phyloP scores from a whole-genome alignment of 2,797 vertebrate species.

The Picus viridis region DNA sequence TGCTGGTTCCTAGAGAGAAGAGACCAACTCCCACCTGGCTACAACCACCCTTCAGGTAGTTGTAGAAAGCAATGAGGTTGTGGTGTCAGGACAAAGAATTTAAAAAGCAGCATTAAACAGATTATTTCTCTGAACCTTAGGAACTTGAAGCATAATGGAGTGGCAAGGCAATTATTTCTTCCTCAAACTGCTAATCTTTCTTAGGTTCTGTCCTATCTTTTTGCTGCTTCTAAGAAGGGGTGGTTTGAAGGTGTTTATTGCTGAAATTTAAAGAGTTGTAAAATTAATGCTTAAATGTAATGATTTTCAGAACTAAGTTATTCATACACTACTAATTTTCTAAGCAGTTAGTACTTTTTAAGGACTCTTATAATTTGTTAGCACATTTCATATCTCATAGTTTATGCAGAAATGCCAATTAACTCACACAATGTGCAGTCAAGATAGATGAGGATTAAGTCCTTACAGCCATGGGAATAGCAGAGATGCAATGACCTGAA shows the following conservation, averaged over 20 bases:
- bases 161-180: background rate
- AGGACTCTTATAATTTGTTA: constrained; percentile 4
- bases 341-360: constrained; percentile 14
- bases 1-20: too few relatives aligned
- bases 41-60: too few relatives aligned
- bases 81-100: background rate
- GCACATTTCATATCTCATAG: background rate
- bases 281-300: background rate
- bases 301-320: background rate
- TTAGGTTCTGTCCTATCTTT: background rate
- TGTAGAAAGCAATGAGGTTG: background rate
- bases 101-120: background rate
- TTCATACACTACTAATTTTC: background rate
- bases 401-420: constrained; percentile 40
- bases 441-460: constrained; percentile 34
- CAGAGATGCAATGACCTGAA: constrained; percentile 43
- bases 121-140: background rate
- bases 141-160: background rate
- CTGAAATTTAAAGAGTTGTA: background rate
- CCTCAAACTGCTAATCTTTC: background rate
- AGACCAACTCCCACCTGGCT: too few relatives aligned
- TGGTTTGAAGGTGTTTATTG: constrained; percentile 19
- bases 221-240: background rate
- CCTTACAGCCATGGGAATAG: background rate
- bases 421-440: background rate